phyloP scores from a whole-genome alignment of 2,797 vertebrate species.

The Mormyrops attenuatus region DNA sequence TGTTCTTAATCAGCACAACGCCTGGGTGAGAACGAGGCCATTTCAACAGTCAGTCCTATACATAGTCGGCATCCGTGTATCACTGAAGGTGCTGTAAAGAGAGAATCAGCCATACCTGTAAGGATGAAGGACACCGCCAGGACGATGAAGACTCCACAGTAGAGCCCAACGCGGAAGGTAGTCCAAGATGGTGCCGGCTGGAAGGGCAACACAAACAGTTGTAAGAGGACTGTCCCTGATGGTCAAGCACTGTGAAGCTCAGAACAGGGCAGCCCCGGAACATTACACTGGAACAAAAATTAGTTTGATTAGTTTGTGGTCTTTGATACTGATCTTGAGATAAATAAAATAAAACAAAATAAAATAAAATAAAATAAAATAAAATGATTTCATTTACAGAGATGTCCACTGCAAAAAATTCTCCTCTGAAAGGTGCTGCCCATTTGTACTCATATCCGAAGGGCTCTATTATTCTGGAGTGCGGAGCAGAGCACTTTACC shows the following conservation, averaged over 20 bases:
- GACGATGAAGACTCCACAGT: conserved; percentile 90
- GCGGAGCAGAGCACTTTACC: background rate
- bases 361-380: background rate
- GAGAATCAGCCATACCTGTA: conserved; percentile 62
- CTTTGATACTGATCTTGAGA: background rate
- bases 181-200: conserved; percentile 97
- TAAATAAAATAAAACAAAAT: background rate
- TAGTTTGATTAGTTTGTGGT: background rate
- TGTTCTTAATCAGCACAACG: conserved; percentile 58
- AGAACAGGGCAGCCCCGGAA: background rate
- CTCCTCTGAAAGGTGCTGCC: background rate
- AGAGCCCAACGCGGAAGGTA: conserved; percentile 91
- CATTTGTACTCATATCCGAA: background rate
- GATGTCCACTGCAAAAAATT: background rate
- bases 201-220: background rate
- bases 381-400: background rate
- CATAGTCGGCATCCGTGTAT: background rate
- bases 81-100: background rate
- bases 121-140: conserved; percentile 79
- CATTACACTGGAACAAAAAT: background rate
- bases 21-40: conserved; percentile 51
- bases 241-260: background rate
- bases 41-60: background rate
- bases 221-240: background rate
- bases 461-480: background rate